A percentile compares a stretch with the other conserved stretches of the same genome.
Conservation (phyloP, 2,797 vertebrate genomes). For the Ctenopoma multispine region DNA sequence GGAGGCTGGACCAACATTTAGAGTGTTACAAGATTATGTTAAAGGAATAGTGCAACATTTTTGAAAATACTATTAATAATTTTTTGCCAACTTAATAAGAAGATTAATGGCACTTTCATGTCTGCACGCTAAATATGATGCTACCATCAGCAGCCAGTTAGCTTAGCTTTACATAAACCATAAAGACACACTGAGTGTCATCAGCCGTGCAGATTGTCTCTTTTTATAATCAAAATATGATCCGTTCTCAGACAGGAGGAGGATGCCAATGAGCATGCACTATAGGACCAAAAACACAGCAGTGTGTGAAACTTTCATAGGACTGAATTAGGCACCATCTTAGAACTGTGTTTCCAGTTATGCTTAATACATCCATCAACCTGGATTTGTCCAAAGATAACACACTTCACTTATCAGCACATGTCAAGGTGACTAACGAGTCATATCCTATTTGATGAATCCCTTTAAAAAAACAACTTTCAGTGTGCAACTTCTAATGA, state of each 20-base stretch:
- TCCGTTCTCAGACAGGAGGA: background rate
- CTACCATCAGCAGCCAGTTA: background rate
- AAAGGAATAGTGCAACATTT: conserved; percentile 17
- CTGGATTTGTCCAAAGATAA: background rate
- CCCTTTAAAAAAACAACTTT: background rate
- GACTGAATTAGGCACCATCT: background rate
- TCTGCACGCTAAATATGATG: conserved; percentile 17
- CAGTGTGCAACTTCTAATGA: background rate
- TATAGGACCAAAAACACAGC: no score
- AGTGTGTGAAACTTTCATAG: no score
- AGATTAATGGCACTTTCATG: conserved; percentile 11
- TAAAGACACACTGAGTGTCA: no score
- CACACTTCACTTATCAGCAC: background rate
- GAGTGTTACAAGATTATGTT: conserved; percentile 1
- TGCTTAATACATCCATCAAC: background rate
- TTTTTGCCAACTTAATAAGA: background rate
- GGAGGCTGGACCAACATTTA: conserved; percentile 24
- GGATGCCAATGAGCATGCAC: no score
- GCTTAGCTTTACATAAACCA: background rate
- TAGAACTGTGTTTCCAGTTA: background rate
- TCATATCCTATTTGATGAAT: background rate
- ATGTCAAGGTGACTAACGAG: background rate
- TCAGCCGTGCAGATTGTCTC: no score
- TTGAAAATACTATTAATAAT: conserved; percentile 16
- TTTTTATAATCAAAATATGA: background rate